Evolutionary conservation across 2,888 invertebrate genomes (phyloP).

Genomic region (Dioctria rufipes): DNA sequence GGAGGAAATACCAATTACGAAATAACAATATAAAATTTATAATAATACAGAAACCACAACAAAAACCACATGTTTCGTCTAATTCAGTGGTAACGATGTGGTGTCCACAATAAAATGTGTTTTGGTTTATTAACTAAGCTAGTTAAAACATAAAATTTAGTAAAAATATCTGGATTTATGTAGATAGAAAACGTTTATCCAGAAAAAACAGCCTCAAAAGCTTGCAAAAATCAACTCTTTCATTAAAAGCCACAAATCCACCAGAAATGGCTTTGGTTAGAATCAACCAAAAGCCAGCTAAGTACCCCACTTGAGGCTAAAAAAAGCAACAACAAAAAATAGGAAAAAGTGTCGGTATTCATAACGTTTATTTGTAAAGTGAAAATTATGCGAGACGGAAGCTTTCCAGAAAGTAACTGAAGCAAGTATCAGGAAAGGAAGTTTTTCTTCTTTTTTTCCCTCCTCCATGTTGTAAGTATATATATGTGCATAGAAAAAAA

Average conservation of each 20-base stretch:
- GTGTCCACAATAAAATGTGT: too few relatives aligned
- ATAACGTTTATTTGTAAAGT: constrained; percentile 59
- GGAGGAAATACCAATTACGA: too few relatives aligned
- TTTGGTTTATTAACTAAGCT: too few relatives aligned
- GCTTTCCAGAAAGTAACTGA: constrained; percentile 28
- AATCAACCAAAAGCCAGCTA: constrained; percentile 27
- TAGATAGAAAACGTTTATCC: constrained; percentile 34
- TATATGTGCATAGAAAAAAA: constrained; percentile 11
- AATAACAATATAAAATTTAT: too few relatives aligned
- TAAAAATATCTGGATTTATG: neutral
- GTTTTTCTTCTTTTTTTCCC: neutral
- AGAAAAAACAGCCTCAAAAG: constrained; percentile 41
- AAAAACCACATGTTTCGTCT: too few relatives aligned
- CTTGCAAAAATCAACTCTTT: constrained; percentile 53
- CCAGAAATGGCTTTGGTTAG: constrained; percentile 47
- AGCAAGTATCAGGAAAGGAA: constrained; percentile 30
- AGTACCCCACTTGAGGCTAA: constrained; percentile 24
- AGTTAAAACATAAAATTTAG: neutral
- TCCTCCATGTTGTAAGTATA: too few relatives aligned
- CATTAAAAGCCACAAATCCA: constrained; percentile 58
- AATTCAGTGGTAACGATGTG: too few relatives aligned
- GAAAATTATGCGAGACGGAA: constrained; percentile 54
- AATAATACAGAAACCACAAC: too few relatives aligned
- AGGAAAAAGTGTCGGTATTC: constrained; percentile 52
- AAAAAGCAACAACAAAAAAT: too few relatives aligned